These are phyloP conservation scores for Propithecus perrieri DNA, from an alignment of 2,797 vertebrate species.

Conservation along the genomic window DNA sequence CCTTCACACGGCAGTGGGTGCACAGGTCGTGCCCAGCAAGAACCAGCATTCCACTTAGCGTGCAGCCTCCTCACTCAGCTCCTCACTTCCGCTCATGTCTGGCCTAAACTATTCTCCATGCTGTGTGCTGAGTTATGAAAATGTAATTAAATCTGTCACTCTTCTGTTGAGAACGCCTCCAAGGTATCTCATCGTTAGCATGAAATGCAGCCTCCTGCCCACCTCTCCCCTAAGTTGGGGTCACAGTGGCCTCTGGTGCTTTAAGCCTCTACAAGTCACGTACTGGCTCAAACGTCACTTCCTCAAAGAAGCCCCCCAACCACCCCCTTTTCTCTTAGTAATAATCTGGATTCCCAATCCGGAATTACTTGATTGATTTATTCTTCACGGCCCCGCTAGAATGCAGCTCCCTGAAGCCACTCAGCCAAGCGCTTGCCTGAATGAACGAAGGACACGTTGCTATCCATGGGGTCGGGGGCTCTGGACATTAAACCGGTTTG, in stretches of 20 bases:
- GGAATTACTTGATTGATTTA: background rate
- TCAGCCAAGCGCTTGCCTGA: background rate
- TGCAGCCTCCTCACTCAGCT: background rate
- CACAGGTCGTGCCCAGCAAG: background rate
- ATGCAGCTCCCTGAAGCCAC: background rate
- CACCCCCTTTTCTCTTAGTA: background rate
- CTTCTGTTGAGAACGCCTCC: background rate
- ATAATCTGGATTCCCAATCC: background rate
- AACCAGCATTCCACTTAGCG: background rate
- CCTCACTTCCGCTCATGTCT: background rate
- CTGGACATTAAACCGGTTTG: background rate
- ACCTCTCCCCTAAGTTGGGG: background rate
- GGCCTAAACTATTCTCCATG: background rate
- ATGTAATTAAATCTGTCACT: background rate
- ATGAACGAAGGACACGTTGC: background rate
- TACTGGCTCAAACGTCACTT: background rate
- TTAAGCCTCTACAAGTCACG: background rate
- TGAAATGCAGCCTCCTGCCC: background rate
- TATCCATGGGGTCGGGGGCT: background rate
- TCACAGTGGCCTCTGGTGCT: background rate
- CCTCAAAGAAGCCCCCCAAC: background rate
- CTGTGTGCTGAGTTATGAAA: background rate
- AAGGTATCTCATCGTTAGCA: rapidly evolving
- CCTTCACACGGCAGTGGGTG: rapidly evolving
- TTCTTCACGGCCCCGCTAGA: background rate